phyloP scores from a whole-genome alignment of 2,888 invertebrate species.

The Stegana nigrithorax region DNA sequence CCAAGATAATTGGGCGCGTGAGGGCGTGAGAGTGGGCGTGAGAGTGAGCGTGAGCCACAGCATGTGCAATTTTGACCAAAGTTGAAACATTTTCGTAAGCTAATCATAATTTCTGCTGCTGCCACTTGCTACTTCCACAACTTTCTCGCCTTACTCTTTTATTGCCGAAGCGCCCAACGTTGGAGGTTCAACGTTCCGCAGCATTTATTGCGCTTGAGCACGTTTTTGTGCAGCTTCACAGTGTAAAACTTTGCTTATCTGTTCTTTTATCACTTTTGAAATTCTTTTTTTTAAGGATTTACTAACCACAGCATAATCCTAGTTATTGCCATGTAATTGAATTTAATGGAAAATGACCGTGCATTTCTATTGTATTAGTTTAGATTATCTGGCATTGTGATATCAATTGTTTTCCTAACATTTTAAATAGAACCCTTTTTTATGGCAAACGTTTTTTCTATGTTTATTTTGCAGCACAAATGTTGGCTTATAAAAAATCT shows the following conservation, averaged over 20 bases:
- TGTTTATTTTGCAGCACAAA: too few species aligned
- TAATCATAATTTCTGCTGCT: constrained; percentile 17
- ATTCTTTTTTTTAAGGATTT: constrained; percentile 19
- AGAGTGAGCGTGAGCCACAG: neutral
- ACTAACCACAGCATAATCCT: constrained; percentile 50
- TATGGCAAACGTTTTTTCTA: too few species aligned
- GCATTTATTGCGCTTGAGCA: constrained; percentile 19
- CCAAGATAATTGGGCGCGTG: too few species aligned
- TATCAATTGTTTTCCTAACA: too few species aligned
- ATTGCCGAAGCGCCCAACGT: neutral
- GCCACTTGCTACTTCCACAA: neutral
- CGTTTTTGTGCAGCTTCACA: neutral
- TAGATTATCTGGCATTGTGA: too few species aligned
- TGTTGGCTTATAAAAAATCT: too few species aligned
- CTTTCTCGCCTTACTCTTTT: neutral
- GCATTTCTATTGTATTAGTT: neutral
- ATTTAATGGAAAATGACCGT: constrained; percentile 48
- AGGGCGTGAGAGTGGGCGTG: neutral
- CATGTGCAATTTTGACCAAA: neutral
- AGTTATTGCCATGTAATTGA: constrained; percentile 60
- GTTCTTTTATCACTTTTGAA: neutral
- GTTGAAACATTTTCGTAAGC: constrained; percentile 12
- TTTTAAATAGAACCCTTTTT: too few species aligned
- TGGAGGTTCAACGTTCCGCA: too few species aligned
- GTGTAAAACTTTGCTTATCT: constrained; percentile 9